These are phyloP conservation scores for Stratiomys singularior DNA, from an alignment of 2,888 invertebrate species.

Conservation along the genomic window DNA sequence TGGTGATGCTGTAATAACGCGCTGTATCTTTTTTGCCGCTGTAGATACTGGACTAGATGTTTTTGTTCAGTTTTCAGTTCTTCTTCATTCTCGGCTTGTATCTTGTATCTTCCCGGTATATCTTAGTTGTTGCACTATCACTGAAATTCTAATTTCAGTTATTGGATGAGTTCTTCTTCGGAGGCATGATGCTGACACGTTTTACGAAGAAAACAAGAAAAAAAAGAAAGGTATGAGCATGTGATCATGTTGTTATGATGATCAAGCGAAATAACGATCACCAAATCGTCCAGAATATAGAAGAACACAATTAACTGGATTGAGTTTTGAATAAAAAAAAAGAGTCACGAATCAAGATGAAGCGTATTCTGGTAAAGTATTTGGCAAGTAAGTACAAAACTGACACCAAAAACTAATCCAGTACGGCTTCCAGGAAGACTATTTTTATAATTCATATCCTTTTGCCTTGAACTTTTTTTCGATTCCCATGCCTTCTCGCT, in stretches of 20 bases:
- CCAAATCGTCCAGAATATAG: neutral
- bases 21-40: neutral
- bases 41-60: neutral
- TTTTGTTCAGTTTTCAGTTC: neutral
- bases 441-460: no score
- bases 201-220: neutral
- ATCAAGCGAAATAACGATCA: constrained; percentile 38
- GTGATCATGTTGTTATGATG: constrained; percentile 41
- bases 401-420: no score
- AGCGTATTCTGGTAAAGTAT: no score
- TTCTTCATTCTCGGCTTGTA: neutral
- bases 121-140: neutral
- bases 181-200: neutral
- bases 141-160: constrained; percentile 24
- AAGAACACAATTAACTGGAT: no score
- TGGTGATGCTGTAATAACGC: neutral
- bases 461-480: no score
- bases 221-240: constrained; percentile 1
- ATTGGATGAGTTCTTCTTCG: constrained; percentile 8
- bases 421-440: no score
- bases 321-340: no score
- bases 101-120: no score
- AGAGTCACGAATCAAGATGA: no score
- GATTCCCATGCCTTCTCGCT: no score
- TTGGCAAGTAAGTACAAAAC: no score